Evolutionary conservation across 1,140 invertebrate genomes (phyloP).

Genomic region (Saxidomus purpurata): DNA sequence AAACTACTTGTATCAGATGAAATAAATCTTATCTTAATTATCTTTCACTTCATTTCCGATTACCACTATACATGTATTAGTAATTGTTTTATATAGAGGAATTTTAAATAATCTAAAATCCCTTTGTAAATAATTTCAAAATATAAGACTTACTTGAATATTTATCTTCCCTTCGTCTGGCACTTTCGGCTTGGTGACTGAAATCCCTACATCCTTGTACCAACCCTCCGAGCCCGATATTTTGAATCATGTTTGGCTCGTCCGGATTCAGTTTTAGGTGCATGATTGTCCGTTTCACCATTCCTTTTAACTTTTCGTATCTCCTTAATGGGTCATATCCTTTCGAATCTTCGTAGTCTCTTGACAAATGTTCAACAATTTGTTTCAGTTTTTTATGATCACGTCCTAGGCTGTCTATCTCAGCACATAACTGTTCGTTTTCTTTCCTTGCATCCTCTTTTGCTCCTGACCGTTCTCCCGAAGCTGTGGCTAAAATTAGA

Average conservation of each 20-base stretch:
- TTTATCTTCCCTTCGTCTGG: slow-evolving; percentile 73
- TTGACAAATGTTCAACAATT: slow-evolving; percentile 79
- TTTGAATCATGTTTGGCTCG: slow-evolving; percentile 66
- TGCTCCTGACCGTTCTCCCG: slow-evolving; percentile 49
- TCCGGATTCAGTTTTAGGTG: slow-evolving; percentile 81
- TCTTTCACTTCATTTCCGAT: too few relatives aligned
- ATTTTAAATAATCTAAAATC: too few relatives aligned
- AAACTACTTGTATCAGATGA: too few relatives aligned
- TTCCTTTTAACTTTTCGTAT: slow-evolving; percentile 81
- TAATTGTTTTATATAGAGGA: too few relatives aligned
- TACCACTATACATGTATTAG: too few relatives aligned
- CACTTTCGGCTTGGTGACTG: slow-evolving; percentile 71
- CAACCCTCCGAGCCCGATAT: slow-evolving; percentile 67
- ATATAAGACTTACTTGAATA: slow-evolving; percentile 68
- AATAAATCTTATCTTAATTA: too few relatives aligned
- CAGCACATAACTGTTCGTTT: slow-evolving; percentile 77
- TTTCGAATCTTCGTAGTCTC: slow-evolving; percentile 83
- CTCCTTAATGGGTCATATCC: slow-evolving; percentile 82
- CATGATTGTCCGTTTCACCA: slow-evolving; percentile 83
- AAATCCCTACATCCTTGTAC: slow-evolving; percentile 74
- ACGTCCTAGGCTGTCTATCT: slow-evolving; percentile 74
- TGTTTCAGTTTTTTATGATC: slow-evolving; percentile 80
- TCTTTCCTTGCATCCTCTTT: slow-evolving; percentile 75
- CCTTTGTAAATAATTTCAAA: neutral
- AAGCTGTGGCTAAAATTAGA: slow-evolving; percentile 69